Base-by-base conservation (phyloP, 2,888 invertebrate species). In the Scaptomyza flava region DNA sequence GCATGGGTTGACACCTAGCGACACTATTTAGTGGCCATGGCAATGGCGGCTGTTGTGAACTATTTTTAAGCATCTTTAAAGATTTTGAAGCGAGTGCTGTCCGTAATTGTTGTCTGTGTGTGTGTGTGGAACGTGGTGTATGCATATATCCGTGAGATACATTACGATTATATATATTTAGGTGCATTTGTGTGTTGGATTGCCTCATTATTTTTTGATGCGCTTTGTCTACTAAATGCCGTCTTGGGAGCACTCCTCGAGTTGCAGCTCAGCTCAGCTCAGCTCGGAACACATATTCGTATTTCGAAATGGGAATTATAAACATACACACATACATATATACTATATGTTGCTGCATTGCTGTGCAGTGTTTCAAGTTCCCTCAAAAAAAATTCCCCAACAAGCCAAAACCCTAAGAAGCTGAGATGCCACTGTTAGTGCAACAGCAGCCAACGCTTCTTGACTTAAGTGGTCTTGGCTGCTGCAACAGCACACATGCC, bases 21-120 rank as follows among this genome's bases (percentile, higher is more conserved):
- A 74, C 63, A 74, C 69, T 78, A 74, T 74, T 75, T 74, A 58
- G 61, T 78, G 75, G 79, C 75, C 75, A 56, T 78, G 75, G 74
- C 74, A 73, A 63, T 74, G 77, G 66, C 36, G 51, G 36, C 30
- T 43, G 7, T 34, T 52, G 31, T 52, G 31, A 38, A 54, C 61
- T 72, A 72, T 56, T 72, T 53, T 58, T 72, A 57, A 48, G 43
- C 31, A 63, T 62, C 50, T 48, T 42, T 27, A 65, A 72, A 51
- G 41, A 41, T 17, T 9, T 41, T 41, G 41, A 17, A 60, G 41
- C 30, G 69, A 70, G 61, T 45, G 60, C n/a, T 12, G 54, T 9
- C 41, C n/a, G 74, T 67, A 59, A 73, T 73, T 73, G 71, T 71
- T 6, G 6, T 6, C 1, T 30, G 30, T 30, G 6, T 6, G 6